Conservation (phyloP, 30 jellyfish, hydroid and myxozoan genomes). For the Morbakka virulenta region DNA sequence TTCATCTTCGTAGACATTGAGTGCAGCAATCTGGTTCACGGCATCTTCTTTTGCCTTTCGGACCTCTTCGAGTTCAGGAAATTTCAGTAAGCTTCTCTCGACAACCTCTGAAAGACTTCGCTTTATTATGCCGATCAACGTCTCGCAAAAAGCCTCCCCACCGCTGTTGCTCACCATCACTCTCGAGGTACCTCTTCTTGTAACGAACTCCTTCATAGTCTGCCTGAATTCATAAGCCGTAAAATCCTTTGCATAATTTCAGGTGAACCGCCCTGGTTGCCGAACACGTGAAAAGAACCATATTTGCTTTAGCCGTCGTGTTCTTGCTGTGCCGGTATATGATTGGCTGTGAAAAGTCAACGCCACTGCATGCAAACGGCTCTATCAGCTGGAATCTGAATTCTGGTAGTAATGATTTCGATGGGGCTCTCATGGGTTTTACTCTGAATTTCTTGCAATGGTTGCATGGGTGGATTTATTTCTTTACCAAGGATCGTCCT, state of each 20-base stretch:
- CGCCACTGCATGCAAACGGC: constrained; percentile 16
- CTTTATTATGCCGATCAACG: constrained; percentile 18
- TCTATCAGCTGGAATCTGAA: constrained; percentile 1
- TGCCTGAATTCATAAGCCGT: constrained; percentile 5
- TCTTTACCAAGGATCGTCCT: constrained; percentile 28
- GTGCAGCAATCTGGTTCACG: no score
- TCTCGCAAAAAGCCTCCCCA: no score
- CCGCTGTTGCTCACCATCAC: constrained; percentile 32
- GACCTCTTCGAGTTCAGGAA: constrained; percentile 38
- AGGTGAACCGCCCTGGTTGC: constrained; percentile 36
- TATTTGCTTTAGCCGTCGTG: constrained; percentile 3
- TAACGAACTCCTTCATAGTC: constrained; percentile 12
- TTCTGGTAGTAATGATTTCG: constrained; percentile 13
- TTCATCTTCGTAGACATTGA: background rate
- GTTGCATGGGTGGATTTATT: background rate
- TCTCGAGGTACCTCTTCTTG: constrained; percentile 26
- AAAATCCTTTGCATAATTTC: constrained; percentile 2
- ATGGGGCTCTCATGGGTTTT: constrained; percentile 36
- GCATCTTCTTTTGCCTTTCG: no score
- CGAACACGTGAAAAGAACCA: constrained; percentile 11
- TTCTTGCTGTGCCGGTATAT: background rate
- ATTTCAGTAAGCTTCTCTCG: constrained; percentile 4
- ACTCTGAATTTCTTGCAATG: constrained; percentile 18
- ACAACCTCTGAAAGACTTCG: no score
- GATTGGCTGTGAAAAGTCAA: constrained; percentile 22